Base-by-base conservation (phyloP, 2,888 invertebrate species). In the Mayetiola destructor region DNA sequence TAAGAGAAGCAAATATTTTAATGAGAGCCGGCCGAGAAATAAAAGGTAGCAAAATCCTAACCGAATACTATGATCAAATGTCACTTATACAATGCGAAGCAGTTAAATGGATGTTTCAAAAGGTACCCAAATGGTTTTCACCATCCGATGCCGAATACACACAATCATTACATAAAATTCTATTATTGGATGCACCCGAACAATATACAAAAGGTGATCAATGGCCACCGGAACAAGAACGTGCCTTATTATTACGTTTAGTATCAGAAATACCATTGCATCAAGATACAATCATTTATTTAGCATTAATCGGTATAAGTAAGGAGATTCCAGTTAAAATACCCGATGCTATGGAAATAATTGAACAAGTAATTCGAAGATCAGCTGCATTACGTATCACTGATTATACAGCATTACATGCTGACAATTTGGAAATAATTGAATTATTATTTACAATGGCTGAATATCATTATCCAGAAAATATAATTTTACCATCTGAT, bases 211-310 rank as follows among this genome's bases (percentile, higher is more conserved):
- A 88, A 69, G 75, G 81, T 6, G 85, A 87, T 71, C 86, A 85
- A 70, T 95, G 94, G 91, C 93, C 93, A 1, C 84, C 89, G 0
- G 96, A 97, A 72, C 82, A 83, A 9, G 95, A 96, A 65, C 78
- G 94, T 62, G 80, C 81, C 29, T 72, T 83, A 52, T 80, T 87
- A 57, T 76, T 91, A 66, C 77, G 93, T 23, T 73, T 93, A 58
- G 86, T 88, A 58, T 84, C 87, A 35, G 95, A 96, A 71, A 86
- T 90, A 16, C 95, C 94, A 1, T 76, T 95, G 52, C 77, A 84
- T 36, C 90, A 95, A 73, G 86, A 85, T 64, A 89, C 92, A 0
- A 73, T 96, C 57, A 75, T 91, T 57, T 74, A 88, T 52, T 77
- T 96, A 56, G 78, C 94, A 54, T 76, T 88, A 60, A 88, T 95